phyloP scores from a whole-genome alignment of 2,888 invertebrate genomes.

The Pheosia gnoma region DNA sequence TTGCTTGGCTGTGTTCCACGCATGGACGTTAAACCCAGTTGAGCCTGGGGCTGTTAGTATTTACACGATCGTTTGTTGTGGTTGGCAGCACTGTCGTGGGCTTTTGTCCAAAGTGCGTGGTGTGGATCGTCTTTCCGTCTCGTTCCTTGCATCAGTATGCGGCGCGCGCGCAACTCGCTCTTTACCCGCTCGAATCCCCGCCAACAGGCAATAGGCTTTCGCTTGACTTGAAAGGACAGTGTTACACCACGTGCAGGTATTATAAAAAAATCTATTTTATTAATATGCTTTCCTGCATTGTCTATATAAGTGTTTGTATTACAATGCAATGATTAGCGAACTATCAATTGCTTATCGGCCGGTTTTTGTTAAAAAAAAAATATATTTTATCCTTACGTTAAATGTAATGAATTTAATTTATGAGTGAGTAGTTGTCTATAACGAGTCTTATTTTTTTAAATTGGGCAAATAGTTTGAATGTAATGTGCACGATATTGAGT shows the following conservation, averaged over 20 bases:
- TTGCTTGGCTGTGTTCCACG: slow-evolving; percentile 83
- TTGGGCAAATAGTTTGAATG: too few relatives aligned
- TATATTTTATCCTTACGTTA: too few relatives aligned
- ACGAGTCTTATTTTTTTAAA: too few relatives aligned
- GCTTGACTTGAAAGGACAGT: slow-evolving; percentile 26
- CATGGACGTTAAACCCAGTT: slow-evolving; percentile 73
- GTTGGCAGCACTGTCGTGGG: slow-evolving; percentile 44
- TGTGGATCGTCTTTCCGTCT: slow-evolving; percentile 11
- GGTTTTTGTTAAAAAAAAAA: too few relatives aligned
- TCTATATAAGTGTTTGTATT: too few relatives aligned
- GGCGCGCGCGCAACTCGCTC: slow-evolving; percentile 38
- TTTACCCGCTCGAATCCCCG: slow-evolving; percentile 18
- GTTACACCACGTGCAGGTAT: neutral
- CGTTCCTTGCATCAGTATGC: slow-evolving; percentile 43
- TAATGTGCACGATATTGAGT: too few relatives aligned
- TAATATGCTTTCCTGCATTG: too few relatives aligned
- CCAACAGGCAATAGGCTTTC: slow-evolving; percentile 36
- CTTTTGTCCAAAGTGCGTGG: slow-evolving; percentile 28
- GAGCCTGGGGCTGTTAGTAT: slow-evolving; percentile 68
- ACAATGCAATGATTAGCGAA: too few relatives aligned
- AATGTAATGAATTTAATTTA: too few relatives aligned
- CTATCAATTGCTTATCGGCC: too few relatives aligned
- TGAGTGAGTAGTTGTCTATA: too few relatives aligned
- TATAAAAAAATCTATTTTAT: too few relatives aligned
- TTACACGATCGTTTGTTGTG: slow-evolving; percentile 66